Evolutionary conservation across 2,113 vertebrate species (phyloP).

Genomic region (Cynoglossus semilaevis): DNA sequence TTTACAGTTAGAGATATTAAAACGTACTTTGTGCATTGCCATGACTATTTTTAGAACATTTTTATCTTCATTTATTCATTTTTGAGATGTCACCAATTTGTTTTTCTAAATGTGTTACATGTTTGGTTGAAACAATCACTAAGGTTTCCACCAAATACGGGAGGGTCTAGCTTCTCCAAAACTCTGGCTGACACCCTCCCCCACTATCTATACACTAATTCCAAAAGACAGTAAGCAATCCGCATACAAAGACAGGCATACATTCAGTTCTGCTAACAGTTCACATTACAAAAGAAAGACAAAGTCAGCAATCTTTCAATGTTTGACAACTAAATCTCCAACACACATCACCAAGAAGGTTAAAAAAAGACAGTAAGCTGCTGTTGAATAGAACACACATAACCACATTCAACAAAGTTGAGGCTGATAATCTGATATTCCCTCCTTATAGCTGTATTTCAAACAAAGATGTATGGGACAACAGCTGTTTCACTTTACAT

Average conservation of each 20-base stretch:
- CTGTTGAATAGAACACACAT: constrained; percentile 52
- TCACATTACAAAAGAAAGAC: constrained; percentile 72
- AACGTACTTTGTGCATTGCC: too few relatives aligned
- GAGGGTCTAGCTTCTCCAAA: constrained; percentile 23
- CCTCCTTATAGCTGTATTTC: too few relatives aligned
- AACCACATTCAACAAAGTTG: constrained; percentile 58
- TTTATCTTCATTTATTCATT: too few relatives aligned
- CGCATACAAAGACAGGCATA: constrained; percentile 7
- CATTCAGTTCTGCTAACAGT: constrained; percentile 70
- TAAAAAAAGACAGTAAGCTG: constrained; percentile 69
- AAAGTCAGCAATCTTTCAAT: constrained; percentile 67
- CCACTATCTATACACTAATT: constrained; percentile 36
- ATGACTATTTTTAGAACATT: too few relatives aligned
- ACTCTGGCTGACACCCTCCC: constrained; percentile 41
- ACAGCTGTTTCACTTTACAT: neutral
- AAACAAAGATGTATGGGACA: neutral
- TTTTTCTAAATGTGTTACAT: too few relatives aligned
- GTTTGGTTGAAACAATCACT: too few relatives aligned
- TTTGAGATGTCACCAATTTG: too few relatives aligned
- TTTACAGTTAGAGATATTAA: too few relatives aligned
- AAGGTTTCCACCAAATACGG: too few relatives aligned
- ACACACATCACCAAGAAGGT: constrained; percentile 54
- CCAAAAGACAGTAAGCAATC: constrained; percentile 7
- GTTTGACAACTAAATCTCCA: constrained; percentile 56
- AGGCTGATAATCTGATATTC: too few relatives aligned